Conservation (phyloP, 1,140 invertebrate species). For the Euborellia annulipes region DNA sequence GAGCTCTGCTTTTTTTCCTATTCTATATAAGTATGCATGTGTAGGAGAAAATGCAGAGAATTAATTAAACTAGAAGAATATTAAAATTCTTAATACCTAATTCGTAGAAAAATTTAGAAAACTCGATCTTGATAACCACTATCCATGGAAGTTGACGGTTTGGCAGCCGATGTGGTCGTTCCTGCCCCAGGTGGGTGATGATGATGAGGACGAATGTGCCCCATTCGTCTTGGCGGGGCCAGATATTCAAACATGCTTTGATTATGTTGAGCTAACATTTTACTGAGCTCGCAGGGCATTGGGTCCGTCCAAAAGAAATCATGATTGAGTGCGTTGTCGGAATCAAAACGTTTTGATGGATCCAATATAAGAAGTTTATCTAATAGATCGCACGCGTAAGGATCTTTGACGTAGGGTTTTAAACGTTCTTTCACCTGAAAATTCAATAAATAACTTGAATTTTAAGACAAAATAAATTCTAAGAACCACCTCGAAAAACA, state of each 20-base stretch:
- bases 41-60: too few relatives aligned
- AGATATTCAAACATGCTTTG: constrained; percentile 96
- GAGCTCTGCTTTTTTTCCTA: too few relatives aligned
- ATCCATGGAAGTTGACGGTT: constrained; percentile 37
- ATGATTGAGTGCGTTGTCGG: constrained; percentile 88
- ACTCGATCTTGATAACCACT: constrained; percentile 62
- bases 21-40: too few relatives aligned
- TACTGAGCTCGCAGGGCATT: constrained; percentile 78
- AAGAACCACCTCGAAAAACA: too few relatives aligned
- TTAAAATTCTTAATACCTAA: too few relatives aligned
- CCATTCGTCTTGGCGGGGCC: constrained; percentile 59
- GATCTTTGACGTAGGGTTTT: constrained; percentile 84
- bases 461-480: too few relatives aligned
- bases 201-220: constrained; percentile 52
- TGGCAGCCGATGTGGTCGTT: constrained; percentile 23
- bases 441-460: not conserved
- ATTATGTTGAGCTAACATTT: constrained; percentile 84
- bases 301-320: constrained; percentile 98
- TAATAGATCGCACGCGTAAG: constrained; percentile 80
- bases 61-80: too few relatives aligned
- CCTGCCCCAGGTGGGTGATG: constrained; percentile 38
- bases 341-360: constrained; percentile 77
- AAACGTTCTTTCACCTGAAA: constrained; percentile 67
- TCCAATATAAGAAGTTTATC: constrained; percentile 86
- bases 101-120: constrained; percentile 37